Conservation (phyloP, 2,888 invertebrate species). For the Omphaloscelis lunosa region DNA sequence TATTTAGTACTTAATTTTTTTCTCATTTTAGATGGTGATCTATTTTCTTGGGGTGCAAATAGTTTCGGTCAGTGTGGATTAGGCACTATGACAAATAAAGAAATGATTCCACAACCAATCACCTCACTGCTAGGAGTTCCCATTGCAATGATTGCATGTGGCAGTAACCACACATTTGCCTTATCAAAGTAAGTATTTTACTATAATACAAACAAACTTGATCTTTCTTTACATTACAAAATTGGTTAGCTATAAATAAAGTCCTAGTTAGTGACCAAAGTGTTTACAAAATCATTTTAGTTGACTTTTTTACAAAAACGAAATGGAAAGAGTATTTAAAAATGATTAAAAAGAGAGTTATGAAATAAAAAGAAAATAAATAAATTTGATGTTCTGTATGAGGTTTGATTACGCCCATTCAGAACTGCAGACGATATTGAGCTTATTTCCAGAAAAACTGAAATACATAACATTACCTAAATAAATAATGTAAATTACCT, state of each 20-base stretch:
- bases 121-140: conserved; percentile 94
- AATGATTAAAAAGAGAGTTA: background rate
- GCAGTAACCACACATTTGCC: conserved; percentile 95
- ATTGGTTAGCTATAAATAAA: background rate
- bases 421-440: background rate
- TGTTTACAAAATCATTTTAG: background rate
- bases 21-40: conserved; percentile 92
- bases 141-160: conserved; percentile 94
- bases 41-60: conserved; percentile 97
- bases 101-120: conserved; percentile 92
- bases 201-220: background rate
- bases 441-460: background rate
- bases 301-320: background rate
- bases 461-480: background rate
- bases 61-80: conserved; percentile 95
- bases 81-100: conserved; percentile 91
- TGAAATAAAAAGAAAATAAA: background rate
- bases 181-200: conserved; percentile 92
- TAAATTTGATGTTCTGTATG: background rate
- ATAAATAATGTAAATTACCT: conserved; percentile 8
- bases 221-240: background rate
- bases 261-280: background rate
- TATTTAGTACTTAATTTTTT: background rate
- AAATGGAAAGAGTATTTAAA: background rate
- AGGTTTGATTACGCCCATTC: background rate